Evolutionary conservation across 2,888 invertebrate genomes (phyloP), one percentile per base, ranked within the genome.

Genomic region (Zhuqinia jingwanae): DNA sequence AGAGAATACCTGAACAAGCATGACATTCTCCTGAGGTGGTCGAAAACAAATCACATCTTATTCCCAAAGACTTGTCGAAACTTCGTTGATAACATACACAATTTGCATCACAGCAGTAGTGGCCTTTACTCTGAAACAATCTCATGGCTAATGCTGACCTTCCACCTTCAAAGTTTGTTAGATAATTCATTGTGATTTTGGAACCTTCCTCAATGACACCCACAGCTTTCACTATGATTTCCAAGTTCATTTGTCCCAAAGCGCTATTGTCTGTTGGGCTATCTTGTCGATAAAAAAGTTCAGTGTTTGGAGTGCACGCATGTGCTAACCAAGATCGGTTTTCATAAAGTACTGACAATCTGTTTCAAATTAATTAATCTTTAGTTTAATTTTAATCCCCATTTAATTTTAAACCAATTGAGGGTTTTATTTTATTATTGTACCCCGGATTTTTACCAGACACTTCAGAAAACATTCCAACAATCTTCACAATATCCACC

Each of bases 211-310:
- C 36, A 30, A 86, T 76, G 11, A 2, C 1, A n/a, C 60, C 53
- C 3, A 88, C 86, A 17, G 80, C 27, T 36, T 88, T 88, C 50
- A 88, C 85, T 15, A 68, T n/a, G n/a, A 88, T 79, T 56, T 82
- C 79, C 50, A 79, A 60, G 17, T 30, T 20, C 11, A 27, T 81
- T 56, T 36, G 22, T 13, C 63, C 82, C 5, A 2, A 17, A 10
- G 17, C 2, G n/a, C 25, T 17, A 0, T 3, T n/a, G 6, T 47
- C 10, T 8, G 11, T 0, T 13, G 11, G 10, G 36, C 36, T 1
- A 11, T 15, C 5, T 30, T 36, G 36, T 0, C 60, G 25, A 15
- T 60, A 73, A 36, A 68, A 56, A 10, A 30, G 45, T 50, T 79
- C 79, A 11, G 88, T 47, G 22, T 79, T 88, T 36, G 86, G 79